Percentiles rank a stretch among this genome's conserved stretches.
phyloP scores from a whole-genome alignment of 2,888 invertebrate species.

The Arrhopalites spinosus region DNA sequence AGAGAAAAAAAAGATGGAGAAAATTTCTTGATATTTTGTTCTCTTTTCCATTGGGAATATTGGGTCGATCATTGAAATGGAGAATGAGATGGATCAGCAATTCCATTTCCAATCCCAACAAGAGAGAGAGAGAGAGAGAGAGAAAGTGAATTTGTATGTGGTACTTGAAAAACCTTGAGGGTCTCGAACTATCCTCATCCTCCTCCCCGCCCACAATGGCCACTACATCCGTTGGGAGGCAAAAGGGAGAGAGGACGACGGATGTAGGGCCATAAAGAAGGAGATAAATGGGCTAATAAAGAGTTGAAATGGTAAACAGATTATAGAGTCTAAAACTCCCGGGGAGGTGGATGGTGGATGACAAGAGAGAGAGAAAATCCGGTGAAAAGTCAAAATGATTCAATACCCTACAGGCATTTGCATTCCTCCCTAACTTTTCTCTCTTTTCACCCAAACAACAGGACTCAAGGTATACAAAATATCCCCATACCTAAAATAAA shows the following conservation, averaged over 20 bases:
- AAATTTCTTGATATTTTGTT: too few relatives aligned
- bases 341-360: too few relatives aligned
- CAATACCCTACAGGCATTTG: too few relatives aligned
- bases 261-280: background rate
- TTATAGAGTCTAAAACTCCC: background rate
- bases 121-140: background rate
- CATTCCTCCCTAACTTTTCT: background rate
- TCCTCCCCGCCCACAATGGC: background rate
- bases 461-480: too few relatives aligned
- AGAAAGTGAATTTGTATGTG: background rate
- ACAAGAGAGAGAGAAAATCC: too few relatives aligned
- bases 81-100: too few relatives aligned
- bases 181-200: background rate
- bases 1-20: too few relatives aligned
- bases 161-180: background rate
- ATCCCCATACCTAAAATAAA: too few relatives aligned
- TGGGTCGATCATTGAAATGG: too few relatives aligned
- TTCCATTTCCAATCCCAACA: too few relatives aligned
- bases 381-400: too few relatives aligned
- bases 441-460: background rate
- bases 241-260: background rate
- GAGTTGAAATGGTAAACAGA: constrained; percentile 4
- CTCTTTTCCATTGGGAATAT: too few relatives aligned
- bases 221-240: background rate
- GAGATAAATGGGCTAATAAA: constrained; percentile 7